Evolutionary conservation across 1,140 invertebrate genomes (phyloP).

Genomic region (Phthorimaea operculella): DNA sequence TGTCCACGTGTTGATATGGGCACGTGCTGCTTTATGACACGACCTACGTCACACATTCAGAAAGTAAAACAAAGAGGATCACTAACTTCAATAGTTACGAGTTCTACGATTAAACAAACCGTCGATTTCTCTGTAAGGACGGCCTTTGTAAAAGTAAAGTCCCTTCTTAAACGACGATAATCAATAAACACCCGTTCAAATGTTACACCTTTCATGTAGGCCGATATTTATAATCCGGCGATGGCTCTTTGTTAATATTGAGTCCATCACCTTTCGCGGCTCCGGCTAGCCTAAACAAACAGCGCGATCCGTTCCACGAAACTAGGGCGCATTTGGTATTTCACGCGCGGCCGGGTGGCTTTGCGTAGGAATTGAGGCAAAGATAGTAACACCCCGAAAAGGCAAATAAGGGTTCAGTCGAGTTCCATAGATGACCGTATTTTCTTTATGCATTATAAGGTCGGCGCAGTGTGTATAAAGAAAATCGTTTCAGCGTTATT

Average conservation of each 20-base stretch:
- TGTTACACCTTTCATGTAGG: slow-evolving; percentile 17
- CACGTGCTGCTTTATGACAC: slow-evolving; percentile 23
- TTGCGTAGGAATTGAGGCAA: slow-evolving; percentile 56
- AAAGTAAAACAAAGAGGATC: neutral
- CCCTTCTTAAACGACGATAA: slow-evolving; percentile 7
- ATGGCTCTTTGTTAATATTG: slow-evolving; percentile 40
- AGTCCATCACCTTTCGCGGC: slow-evolving; percentile 36
- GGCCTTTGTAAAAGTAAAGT: neutral
- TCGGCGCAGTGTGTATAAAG: slow-evolving; percentile 33
- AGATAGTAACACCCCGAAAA: slow-evolving; percentile 59
- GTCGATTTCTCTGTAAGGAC: slow-evolving; percentile 3
- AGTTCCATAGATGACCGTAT: slow-evolving; percentile 52
- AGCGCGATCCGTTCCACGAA: slow-evolving; percentile 38
- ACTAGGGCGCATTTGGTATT: slow-evolving; percentile 61
- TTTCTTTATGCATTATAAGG: slow-evolving; percentile 53
- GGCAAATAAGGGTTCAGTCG: slow-evolving; percentile 54
- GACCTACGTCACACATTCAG: slow-evolving; percentile 17
- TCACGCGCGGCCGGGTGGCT: slow-evolving; percentile 52
- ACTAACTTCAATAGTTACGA: neutral
- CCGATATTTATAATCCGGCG: slow-evolving; percentile 30
- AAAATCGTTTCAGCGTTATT: slow-evolving; percentile 38
- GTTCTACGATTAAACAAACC: neutral
- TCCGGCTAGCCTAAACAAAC: slow-evolving; percentile 45
- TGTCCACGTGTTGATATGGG: slow-evolving; percentile 28
- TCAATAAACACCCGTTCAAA: slow-evolving; percentile 22